phyloP scores from a whole-genome alignment of 2,113 vertebrate genomes.

The Siniperca knerii region DNA sequence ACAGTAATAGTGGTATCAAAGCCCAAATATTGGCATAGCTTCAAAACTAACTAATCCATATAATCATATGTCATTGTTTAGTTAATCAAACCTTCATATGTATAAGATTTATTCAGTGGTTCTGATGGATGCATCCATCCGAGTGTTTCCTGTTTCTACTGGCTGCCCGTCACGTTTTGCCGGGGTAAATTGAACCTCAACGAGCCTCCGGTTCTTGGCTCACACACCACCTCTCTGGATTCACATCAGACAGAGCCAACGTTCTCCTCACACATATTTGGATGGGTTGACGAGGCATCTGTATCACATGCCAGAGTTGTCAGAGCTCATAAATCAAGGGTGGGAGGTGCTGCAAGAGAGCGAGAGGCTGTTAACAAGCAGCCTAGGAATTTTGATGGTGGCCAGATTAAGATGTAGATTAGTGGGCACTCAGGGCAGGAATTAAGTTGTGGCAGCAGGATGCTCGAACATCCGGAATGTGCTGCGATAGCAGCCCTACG shows the following conservation, averaged over 20 bases:
- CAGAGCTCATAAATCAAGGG: slow-evolving; percentile 21
- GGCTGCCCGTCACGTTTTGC: neutral
- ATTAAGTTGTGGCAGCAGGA: slow-evolving; percentile 46
- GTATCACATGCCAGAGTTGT: slow-evolving; percentile 48
- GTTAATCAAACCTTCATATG: neutral
- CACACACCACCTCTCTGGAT: slow-evolving; percentile 18
- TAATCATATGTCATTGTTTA: neutral
- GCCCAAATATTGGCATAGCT: neutral
- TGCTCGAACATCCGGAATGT: slow-evolving; percentile 59
- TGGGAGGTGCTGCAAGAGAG: slow-evolving; percentile 45
- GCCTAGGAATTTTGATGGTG: slow-evolving; percentile 64
- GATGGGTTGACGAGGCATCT: slow-evolving; percentile 12
- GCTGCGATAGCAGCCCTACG: slow-evolving; percentile 12
- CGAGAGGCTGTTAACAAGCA: slow-evolving; percentile 59
- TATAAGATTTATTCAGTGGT: neutral
- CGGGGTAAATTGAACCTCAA: slow-evolving; percentile 10
- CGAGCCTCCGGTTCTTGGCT: slow-evolving; percentile 7
- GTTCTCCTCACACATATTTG: slow-evolving; percentile 44
- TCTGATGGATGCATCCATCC: neutral
- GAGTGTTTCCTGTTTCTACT: slow-evolving; percentile 14
- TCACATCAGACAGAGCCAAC: slow-evolving; percentile 27
- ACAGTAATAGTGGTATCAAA: neutral
- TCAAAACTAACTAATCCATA: neutral
- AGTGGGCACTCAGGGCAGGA: slow-evolving; percentile 36
- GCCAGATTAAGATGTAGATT: slow-evolving; percentile 61